These are phyloP conservation scores for Orthosia incerta DNA, from an alignment of 2,888 invertebrate genomes.

Conservation along the genomic window DNA sequence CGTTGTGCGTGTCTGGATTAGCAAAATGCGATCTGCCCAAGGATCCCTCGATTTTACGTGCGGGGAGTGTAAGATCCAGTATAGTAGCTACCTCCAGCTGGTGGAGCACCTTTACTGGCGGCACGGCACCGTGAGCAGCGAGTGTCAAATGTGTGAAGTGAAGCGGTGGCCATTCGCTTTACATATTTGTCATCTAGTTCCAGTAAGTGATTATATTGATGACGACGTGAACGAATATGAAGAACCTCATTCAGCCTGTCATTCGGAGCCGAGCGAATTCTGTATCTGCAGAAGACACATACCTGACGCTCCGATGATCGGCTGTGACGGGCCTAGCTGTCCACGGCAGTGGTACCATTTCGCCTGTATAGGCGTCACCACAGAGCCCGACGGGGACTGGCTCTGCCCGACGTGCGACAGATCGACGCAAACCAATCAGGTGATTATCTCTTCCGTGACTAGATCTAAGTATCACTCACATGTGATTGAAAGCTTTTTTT, in stretches of 20 bases:
- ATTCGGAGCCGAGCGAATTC: constrained; percentile 68
- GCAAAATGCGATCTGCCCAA: constrained; percentile 70
- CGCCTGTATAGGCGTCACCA: constrained; percentile 77
- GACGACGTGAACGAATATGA: constrained; percentile 54
- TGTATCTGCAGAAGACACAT: constrained; percentile 79
- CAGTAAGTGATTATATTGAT: constrained; percentile 68
- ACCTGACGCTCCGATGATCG: constrained; percentile 78
- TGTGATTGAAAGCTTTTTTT: neutral
- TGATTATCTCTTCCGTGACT: constrained; percentile 35
- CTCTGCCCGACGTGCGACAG: constrained; percentile 76
- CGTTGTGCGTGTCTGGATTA: constrained; percentile 57
- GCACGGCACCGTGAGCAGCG: constrained; percentile 81
- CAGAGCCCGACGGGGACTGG: constrained; percentile 81
- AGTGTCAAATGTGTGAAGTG: constrained; percentile 75
- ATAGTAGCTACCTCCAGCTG: constrained; percentile 77
- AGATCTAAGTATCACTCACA: neutral
- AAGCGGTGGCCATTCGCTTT: constrained; percentile 79
- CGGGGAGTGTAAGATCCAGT: constrained; percentile 75
- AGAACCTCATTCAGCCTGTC: constrained; percentile 47
- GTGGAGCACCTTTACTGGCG: constrained; percentile 84
- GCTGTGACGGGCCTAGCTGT: constrained; percentile 79
- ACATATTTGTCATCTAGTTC: constrained; percentile 80
- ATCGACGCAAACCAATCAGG: constrained; percentile 56
- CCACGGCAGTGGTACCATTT: constrained; percentile 81
- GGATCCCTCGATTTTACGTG: constrained; percentile 72